These are phyloP conservation scores for Nothoprocta pentlandii DNA, from an alignment of 2,113 vertebrate species.

Conservation along the genomic window DNA sequence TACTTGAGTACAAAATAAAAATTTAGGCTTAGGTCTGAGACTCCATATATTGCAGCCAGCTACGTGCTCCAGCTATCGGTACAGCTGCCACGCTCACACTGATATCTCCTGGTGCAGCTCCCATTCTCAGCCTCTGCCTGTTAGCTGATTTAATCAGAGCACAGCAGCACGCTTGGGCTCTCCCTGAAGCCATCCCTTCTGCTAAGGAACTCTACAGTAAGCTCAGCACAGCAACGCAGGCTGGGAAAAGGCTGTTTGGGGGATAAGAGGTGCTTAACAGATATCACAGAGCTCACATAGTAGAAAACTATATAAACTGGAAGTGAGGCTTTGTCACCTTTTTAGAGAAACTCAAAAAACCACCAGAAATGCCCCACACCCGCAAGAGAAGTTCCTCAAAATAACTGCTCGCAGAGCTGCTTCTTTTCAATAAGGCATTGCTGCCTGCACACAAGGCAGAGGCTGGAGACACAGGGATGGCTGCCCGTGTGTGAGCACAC, in stretches of 20 bases:
- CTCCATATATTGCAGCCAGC: neutral
- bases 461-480: neutral
- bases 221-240: neutral
- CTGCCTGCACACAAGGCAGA: neutral
- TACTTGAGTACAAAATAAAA: neutral
- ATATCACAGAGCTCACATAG: neutral
- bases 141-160: neutral
- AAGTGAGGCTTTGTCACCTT: neutral
- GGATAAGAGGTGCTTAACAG: neutral
- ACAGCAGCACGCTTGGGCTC: neutral
- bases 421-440: neutral
- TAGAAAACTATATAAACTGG: neutral
- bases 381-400: neutral
- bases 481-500: neutral
- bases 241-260: neutral
- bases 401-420: neutral
- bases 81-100: neutral
- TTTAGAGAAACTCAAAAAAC: constrained; percentile 40
- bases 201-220: neutral
- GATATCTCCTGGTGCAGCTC: neutral
- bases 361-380: neutral
- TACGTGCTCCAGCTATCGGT: neutral
- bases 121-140: neutral
- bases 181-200: neutral
- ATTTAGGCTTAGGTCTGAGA: neutral